phyloP scores from a whole-genome alignment of 1,140 invertebrate genomes.

The Bactericera cockerelli region DNA sequence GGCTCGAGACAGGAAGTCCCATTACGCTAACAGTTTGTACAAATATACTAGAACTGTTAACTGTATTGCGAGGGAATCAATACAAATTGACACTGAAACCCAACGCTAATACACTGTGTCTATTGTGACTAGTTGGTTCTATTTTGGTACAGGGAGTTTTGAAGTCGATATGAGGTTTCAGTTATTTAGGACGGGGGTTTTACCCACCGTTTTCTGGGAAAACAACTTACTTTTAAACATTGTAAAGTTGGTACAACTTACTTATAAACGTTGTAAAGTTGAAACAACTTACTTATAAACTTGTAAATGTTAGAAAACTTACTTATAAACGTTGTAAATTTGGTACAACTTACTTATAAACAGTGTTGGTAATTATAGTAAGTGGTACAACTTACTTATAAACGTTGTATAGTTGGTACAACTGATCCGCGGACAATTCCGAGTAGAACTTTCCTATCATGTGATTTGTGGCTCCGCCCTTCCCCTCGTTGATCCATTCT shows the following conservation, averaged over 20 bases:
- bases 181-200: no score
- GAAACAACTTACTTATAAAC: constrained; percentile 1
- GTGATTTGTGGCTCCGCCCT: constrained; percentile 45
- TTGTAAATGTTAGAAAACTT: constrained; percentile 8
- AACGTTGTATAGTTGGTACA: constrained; percentile 58
- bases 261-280: neutral
- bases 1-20: no score
- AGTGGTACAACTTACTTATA: constrained; percentile 42
- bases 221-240: constrained; percentile 60
- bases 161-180: no score
- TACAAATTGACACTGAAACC: no score
- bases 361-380: no score
- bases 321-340: constrained; percentile 5
- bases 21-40: no score
- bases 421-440: constrained; percentile 53
- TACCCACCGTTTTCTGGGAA: no score
- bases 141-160: no score
- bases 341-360: constrained; percentile 50
- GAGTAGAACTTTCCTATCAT: constrained; percentile 57
- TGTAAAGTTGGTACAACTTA: constrained; percentile 42
- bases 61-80: no score
- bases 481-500: constrained; percentile 64
- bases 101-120: no score
- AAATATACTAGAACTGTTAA: neutral
- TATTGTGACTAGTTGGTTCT: no score